Evolutionary conservation across 1,140 invertebrate species (phyloP), one percentile per base, ranked within the genome.

Genomic region (Cheumatopsyche charites): DNA sequence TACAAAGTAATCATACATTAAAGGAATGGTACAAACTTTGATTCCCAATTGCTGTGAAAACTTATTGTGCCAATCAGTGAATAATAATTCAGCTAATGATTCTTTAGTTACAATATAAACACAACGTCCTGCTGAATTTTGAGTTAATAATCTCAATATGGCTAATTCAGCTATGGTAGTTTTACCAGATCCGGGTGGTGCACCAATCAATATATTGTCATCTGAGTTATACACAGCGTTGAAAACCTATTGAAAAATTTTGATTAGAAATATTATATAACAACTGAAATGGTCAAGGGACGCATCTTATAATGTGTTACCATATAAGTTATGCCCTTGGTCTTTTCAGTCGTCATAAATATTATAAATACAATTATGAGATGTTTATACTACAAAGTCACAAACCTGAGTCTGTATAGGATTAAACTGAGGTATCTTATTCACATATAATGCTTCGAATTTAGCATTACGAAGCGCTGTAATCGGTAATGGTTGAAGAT

Each of bases 201-300:
- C 97, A 6, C 97, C 98, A 71, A 99, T 91, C 81, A 99, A 98
- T 0, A 99, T 94, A 83, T 99, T 99, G 78, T 99, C 98, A 82
- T 99, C 97, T 13, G 92, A 95, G 83, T 99, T 99, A 82, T 99
- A 99, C 0, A 99, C 91, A 0, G 97, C 94, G 81, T 99, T 99
- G 80, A 99, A 99, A 3, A 99, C 97, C 82, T 84, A 78, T 25
- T 19, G n/a, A 29, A 25, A 71, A n/a, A n/a, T n/a, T n/a, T n/a
- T n/a, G n/a, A n/a, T n/a, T n/a, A n/a, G n/a, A n/a, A n/a, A n/a
- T 66, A n/a, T n/a, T n/a, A 21, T 17, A 62, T 23, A 23, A n/a
- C n/a, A n/a, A n/a, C n/a, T n/a, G n/a, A n/a, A n/a, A n/a, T n/a
- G n/a, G n/a, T n/a, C n/a, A n/a, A 26, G 7, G 36, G n/a, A n/a